These are phyloP conservation scores for Okamejei kenojei DNA, from an alignment of 2,797 vertebrate genomes.

Conservation along the genomic window DNA sequence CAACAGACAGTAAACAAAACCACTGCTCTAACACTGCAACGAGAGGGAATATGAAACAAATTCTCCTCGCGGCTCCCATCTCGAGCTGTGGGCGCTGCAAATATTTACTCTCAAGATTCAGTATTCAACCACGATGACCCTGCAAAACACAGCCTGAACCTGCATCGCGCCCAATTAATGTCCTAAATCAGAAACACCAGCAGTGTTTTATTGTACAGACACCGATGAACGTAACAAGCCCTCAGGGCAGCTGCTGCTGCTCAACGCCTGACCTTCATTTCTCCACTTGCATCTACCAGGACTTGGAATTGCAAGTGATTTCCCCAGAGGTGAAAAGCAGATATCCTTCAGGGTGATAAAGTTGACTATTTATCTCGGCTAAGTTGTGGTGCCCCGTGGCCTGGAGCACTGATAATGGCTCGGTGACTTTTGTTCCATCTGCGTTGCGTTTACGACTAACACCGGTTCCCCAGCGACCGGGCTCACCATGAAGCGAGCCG, in stretches of 20 bases:
- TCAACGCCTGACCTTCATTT: neutral
- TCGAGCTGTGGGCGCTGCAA: neutral
- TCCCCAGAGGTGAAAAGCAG: neutral
- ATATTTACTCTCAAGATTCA: neutral
- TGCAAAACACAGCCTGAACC: slow-evolving; percentile 16
- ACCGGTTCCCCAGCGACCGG: neutral
- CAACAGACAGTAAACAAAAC: too few relatives aligned
- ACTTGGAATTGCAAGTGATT: neutral
- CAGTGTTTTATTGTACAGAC: neutral
- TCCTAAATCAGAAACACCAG: neutral
- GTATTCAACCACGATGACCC: too few relatives aligned
- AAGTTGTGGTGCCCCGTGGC: neutral
- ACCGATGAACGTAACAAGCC: neutral
- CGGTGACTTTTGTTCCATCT: neutral
- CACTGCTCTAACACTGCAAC: too few relatives aligned
- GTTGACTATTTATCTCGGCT: neutral
- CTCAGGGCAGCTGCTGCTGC: neutral
- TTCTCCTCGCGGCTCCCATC: neutral
- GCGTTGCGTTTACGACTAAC: neutral
- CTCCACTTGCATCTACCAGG: slow-evolving; percentile 12
- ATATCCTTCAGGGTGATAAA: neutral
- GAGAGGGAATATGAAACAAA: neutral
- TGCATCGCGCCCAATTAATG: neutral
- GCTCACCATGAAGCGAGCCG: neutral
- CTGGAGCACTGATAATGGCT: neutral